Conservation (phyloP, 2,113 vertebrate genomes). For the Mirounga angustirostris region DNA sequence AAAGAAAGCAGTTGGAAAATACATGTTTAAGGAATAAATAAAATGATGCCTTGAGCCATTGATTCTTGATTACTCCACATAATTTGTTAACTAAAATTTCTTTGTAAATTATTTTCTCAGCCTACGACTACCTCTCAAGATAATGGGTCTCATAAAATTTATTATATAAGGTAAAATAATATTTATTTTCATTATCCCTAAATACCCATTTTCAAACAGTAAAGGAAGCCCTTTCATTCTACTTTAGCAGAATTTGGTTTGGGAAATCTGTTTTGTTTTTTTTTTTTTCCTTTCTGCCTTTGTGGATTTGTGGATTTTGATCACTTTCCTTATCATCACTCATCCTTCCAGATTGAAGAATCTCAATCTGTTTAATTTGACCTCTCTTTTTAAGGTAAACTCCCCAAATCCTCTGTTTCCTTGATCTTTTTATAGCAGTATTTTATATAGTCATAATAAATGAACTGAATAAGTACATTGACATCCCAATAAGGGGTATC, state of each 20-base stretch:
- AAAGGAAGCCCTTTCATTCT: background rate
- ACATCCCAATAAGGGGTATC: background rate
- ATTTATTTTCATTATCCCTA: background rate
- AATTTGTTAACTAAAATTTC: background rate
- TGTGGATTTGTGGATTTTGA: background rate
- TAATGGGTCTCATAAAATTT: background rate
- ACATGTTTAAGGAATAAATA: background rate
- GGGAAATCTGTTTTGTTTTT: background rate
- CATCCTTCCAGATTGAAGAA: background rate
- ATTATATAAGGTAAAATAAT: background rate
- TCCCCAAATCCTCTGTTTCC: background rate
- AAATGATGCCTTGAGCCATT: background rate
- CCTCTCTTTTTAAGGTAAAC: background rate
- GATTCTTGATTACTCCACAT: background rate
- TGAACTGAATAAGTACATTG: background rate
- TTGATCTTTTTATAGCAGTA: background rate
- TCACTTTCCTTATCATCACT: background rate
- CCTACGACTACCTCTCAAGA: background rate
- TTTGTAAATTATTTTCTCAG: background rate
- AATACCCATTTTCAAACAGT: background rate
- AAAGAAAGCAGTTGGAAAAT: background rate
- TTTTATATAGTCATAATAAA: slow-evolving; percentile 4
- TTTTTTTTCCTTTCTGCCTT: background rate
- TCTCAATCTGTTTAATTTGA: background rate
- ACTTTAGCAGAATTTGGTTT: background rate